A percentile compares a stretch with the other conserved stretches of the same genome.
phyloP scores from a whole-genome alignment of 1,140 invertebrate genomes.

The Nilaparvata lugens region DNA sequence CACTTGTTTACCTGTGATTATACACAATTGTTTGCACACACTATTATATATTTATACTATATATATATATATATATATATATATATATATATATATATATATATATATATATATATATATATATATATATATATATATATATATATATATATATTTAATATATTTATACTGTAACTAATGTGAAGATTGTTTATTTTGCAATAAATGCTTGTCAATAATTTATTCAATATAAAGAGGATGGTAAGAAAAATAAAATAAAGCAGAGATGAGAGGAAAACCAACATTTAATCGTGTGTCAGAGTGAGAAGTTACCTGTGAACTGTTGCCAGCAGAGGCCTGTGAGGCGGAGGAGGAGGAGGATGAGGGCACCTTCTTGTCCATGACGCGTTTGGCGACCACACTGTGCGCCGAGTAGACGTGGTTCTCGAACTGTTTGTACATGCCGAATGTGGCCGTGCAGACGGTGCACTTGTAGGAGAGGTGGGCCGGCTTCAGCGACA shows the following conservation, averaged over 20 bases:
- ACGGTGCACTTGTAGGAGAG: conserved; percentile 91
- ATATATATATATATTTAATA: no score
- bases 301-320: conserved; percentile 11
- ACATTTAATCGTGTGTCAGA: no score
- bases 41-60: no score
- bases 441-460: conserved; percentile 86
- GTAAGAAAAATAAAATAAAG: background rate
- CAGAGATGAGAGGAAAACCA: conserved; percentile 1
- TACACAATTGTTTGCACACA: no score
- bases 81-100: no score
- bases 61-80: no score
- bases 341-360: conserved; percentile 23
- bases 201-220: no score
- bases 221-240: background rate
- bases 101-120: no score
- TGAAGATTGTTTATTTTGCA: no score
- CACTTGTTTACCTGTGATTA: no score
- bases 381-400: conserved; percentile 67
- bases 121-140: no score
- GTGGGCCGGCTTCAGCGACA: conserved; percentile 84
- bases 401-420: conserved; percentile 89
- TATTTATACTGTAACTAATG: no score
- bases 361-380: conserved; percentile 56
- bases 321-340: conserved; percentile 7
- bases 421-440: conserved; percentile 91